Conservation (phyloP, 2,888 invertebrate genomes). For the Athetis lepigone region DNA sequence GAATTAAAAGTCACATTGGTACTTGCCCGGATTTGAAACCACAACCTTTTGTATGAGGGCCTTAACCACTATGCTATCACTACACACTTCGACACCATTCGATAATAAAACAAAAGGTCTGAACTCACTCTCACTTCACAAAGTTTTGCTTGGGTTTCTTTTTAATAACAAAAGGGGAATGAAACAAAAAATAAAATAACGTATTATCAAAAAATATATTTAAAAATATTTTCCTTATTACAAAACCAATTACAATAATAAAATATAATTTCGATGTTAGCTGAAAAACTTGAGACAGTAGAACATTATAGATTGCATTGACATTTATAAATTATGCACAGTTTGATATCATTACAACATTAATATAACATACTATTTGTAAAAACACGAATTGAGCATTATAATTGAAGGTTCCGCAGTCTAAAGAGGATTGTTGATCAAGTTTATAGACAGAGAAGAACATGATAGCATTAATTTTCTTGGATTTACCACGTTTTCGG, state of each 20-base stretch:
- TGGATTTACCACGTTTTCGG: too few species aligned
- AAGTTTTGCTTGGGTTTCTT: too few species aligned
- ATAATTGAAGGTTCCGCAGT: constrained; percentile 38
- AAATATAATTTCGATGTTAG: constrained; percentile 61
- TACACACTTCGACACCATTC: too few species aligned
- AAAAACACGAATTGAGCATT: constrained; percentile 59
- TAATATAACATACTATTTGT: constrained; percentile 44
- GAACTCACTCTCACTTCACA: too few species aligned
- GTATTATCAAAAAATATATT: constrained; percentile 78
- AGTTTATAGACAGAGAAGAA: too few species aligned
- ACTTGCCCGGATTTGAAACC: too few species aligned
- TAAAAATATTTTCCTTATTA: constrained; percentile 66
- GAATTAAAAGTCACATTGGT: too few species aligned
- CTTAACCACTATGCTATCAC: too few species aligned
- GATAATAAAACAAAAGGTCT: too few species aligned
- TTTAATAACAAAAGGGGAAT: too few species aligned
- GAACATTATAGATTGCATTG: constrained; percentile 53
- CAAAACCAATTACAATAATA: constrained; percentile 68
- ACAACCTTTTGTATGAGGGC: too few species aligned
- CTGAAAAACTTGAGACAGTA: constrained; percentile 32
- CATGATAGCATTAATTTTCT: too few species aligned
- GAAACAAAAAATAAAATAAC: constrained; percentile 67
- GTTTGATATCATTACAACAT: constrained; percentile 33
- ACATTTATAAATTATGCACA: constrained; percentile 53
- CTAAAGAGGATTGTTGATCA: constrained; percentile 18